These are phyloP conservation scores for Glyphotaelius pellucidus DNA, from an alignment of 2,888 invertebrate species.

Conservation along the genomic window DNA sequence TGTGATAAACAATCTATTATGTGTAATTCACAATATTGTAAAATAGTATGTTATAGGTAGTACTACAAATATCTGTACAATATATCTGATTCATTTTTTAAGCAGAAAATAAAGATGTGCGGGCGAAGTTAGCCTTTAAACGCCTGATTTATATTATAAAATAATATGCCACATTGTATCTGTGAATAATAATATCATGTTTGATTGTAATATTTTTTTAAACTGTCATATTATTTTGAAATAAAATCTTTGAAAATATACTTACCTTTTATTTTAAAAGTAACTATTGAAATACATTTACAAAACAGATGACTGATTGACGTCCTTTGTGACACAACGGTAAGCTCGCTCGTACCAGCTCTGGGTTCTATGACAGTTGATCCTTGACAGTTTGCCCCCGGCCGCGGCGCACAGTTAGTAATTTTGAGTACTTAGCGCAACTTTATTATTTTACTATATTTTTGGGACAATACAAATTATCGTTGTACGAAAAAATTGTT, in stretches of 20 bases:
- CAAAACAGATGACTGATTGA: not conserved
- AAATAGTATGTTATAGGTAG: not conserved
- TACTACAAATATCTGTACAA: not conserved
- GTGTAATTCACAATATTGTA: not conserved
- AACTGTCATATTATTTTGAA: not conserved
- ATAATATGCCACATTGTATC: not conserved
- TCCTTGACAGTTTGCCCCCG: too few relatives aligned
- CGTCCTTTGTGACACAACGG: too few relatives aligned
- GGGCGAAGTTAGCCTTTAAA: not conserved
- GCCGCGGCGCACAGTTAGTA: too few relatives aligned
- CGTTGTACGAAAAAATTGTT: too few relatives aligned
- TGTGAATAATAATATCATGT: not conserved
- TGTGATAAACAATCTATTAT: not conserved
- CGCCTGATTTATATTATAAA: not conserved
- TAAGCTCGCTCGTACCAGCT: too few relatives aligned
- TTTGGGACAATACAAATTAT: too few relatives aligned
- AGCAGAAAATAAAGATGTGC: not conserved
- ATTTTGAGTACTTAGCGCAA: too few relatives aligned
- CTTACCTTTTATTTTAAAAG: not conserved
- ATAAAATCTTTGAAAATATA: not conserved
- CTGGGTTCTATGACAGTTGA: too few relatives aligned
- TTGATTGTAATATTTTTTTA: not conserved
- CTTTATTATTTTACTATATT: too few relatives aligned
- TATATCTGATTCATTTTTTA: not conserved
- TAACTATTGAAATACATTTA: not conserved